Evolutionary conservation across 2,888 invertebrate genomes (phyloP).

Genomic region (Craniophora ligustri): DNA sequence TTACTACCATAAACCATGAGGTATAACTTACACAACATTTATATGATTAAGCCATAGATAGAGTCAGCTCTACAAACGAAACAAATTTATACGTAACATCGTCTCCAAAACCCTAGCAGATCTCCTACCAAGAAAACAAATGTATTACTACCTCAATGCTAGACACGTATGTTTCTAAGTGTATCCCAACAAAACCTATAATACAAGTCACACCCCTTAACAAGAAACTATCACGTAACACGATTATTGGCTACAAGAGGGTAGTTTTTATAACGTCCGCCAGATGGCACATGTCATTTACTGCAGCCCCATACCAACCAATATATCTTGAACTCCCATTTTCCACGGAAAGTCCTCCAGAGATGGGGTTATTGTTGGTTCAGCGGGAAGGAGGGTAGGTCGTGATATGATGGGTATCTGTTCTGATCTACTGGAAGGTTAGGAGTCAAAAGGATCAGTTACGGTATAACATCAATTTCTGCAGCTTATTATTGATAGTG

Average conservation of each 20-base stretch:
- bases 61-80: too few species aligned
- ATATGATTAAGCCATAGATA: too few species aligned
- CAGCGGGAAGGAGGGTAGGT: constrained; percentile 44
- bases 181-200: constrained; percentile 31
- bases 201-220: constrained; percentile 68
- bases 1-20: too few species aligned
- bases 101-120: constrained; percentile 8
- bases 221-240: constrained; percentile 83
- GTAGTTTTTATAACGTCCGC: constrained; percentile 83
- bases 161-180: constrained; percentile 20
- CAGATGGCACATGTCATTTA: constrained; percentile 86
- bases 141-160: neutral
- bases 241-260: constrained; percentile 78
- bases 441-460: constrained; percentile 84
- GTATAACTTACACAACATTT: too few species aligned
- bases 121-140: constrained; percentile 14
- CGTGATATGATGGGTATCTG: constrained; percentile 59
- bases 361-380: neutral
- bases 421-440: constrained; percentile 69
- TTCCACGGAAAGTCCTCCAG: constrained; percentile 12
- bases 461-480: constrained; percentile 79
- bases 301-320: constrained; percentile 73
- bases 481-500: constrained; percentile 77
- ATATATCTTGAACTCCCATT: constrained; percentile 51
- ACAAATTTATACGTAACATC: too few species aligned